These are phyloP conservation scores for Cheilosia impressa DNA, from an alignment of 2,888 invertebrate species.

Conservation along the genomic window DNA sequence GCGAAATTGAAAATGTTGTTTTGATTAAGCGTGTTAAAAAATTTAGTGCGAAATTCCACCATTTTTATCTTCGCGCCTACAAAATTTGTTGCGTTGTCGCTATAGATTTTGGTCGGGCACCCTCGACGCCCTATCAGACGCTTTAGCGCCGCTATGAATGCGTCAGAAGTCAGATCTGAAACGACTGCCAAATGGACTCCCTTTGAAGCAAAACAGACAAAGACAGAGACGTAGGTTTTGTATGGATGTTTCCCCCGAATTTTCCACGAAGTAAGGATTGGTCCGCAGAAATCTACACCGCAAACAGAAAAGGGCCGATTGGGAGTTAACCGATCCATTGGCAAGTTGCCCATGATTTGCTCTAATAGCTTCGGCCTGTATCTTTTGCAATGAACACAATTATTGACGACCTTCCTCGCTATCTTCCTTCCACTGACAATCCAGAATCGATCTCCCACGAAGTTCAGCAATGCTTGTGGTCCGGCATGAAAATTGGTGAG, in stretches of 20 bases:
- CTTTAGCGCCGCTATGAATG: no score
- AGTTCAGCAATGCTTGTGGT: neutral
- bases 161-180: neutral
- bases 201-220: neutral
- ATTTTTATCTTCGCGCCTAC: no score
- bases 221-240: neutral
- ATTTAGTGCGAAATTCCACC: no score
- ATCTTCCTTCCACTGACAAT: neutral
- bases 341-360: no score
- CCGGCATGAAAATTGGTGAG: conserved; percentile 1
- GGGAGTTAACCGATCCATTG: neutral
- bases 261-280: no score
- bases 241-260: no score
- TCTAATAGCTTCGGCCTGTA: neutral
- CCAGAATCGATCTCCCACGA: neutral
- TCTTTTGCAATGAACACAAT: conserved; percentile 5
- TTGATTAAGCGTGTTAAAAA: no score
- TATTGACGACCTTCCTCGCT: neutral
- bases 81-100: no score
- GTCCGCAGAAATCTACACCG: no score
- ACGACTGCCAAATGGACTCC: neutral
- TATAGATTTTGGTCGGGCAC: no score
- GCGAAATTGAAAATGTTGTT: no score
- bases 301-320: neutral
- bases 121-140: no score